Conservation (phyloP, 2,113 vertebrate species). For the Hemichromis elongatus region DNA sequence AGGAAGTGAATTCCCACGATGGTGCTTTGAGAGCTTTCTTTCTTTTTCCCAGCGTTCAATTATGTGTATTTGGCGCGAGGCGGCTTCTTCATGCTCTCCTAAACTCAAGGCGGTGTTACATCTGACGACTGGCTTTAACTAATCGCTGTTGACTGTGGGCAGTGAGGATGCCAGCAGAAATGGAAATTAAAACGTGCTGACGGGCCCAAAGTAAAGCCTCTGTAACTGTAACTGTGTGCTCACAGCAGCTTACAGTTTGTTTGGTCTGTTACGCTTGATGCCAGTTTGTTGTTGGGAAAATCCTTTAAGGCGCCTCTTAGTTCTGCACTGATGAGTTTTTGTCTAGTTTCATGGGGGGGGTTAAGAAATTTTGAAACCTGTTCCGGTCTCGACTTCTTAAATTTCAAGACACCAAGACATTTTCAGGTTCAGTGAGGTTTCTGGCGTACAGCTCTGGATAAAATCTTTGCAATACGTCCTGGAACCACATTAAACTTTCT, state of each 20-base stretch:
- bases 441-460: neutral
- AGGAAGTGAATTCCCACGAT: neutral
- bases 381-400: neutral
- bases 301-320: constrained; percentile 26
- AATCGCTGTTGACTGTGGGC: constrained; percentile 29
- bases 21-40: neutral
- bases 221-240: neutral
- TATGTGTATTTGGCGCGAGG: constrained; percentile 3
- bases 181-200: constrained; percentile 32
- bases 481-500: neutral
- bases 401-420: neutral
- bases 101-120: constrained; percentile 31
- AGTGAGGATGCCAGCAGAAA: constrained; percentile 24
- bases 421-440: constrained; percentile 18
- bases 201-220: constrained; percentile 4
- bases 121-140: constrained; percentile 53
- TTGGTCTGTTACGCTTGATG: neutral
- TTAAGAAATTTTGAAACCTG: neutral
- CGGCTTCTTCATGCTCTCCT: neutral
- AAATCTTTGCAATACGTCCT: neutral
- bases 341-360: neutral
- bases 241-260: constrained; percentile 14
- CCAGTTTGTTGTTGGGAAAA: constrained; percentile 13
- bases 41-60: neutral
- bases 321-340: constrained; percentile 11